These are phyloP conservation scores for Fregetta grallaria DNA, from an alignment of 2,113 vertebrate species.

Conservation along the genomic window DNA sequence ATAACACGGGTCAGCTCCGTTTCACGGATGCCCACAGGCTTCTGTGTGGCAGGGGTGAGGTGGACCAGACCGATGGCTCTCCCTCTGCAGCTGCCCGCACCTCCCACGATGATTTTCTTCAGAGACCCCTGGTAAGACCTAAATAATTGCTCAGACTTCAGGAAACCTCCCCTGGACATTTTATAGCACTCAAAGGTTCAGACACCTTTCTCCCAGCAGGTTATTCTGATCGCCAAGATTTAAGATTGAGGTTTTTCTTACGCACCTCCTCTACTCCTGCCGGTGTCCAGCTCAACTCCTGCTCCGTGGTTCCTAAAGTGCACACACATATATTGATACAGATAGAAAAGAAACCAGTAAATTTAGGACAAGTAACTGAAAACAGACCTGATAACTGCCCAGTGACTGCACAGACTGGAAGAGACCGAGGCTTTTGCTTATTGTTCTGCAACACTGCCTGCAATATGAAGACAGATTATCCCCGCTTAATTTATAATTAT, in stretches of 20 bases:
- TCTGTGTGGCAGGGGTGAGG: background rate
- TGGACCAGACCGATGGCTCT: background rate
- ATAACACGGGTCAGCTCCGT: accelerated
- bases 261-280: constrained; percentile 7
- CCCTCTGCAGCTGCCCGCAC: background rate
- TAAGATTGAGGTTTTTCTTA: background rate
- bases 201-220: background rate
- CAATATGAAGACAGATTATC: background rate
- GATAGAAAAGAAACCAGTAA: background rate
- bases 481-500: background rate
- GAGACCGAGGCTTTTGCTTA: constrained; percentile 7
- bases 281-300: background rate
- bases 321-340: background rate
- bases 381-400: constrained; percentile 34
- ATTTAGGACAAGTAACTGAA: constrained; percentile 27
- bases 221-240: background rate
- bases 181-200: background rate
- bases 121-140: background rate
- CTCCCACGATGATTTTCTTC: accelerated
- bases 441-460: background rate
- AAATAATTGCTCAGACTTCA: background rate
- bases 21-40: background rate
- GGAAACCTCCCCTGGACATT: background rate
- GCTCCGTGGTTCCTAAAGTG: constrained; percentile 7
- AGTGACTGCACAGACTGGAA: constrained; percentile 13